Evolutionary conservation across 2,113 vertebrate species (phyloP).

Genomic region (Drymodes brunneopygia): DNA sequence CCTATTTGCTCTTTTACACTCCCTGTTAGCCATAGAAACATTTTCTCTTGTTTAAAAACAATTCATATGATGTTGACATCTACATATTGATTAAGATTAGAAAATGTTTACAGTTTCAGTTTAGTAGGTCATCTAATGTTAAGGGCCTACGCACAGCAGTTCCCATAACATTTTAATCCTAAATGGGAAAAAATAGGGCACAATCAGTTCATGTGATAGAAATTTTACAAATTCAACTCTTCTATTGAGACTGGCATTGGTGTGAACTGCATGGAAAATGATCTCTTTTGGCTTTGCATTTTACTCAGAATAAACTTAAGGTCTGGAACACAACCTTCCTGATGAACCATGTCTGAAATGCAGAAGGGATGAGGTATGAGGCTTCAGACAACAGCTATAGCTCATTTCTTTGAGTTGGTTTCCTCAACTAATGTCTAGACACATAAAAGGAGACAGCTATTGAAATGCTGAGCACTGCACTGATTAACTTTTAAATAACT

Average conservation of each 20-base stretch:
- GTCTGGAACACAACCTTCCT: neutral
- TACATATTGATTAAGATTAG: neutral
- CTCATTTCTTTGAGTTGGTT: conserved; percentile 26
- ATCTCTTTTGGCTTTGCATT: neutral
- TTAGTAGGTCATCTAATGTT: neutral
- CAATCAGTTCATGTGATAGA: neutral
- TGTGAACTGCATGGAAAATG: neutral
- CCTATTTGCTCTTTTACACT: neutral
- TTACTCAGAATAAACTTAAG: neutral
- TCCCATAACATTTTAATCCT: neutral
- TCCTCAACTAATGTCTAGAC: conserved; percentile 30
- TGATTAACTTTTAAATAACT: conserved; percentile 68
- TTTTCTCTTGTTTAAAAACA: neutral
- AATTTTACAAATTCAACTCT: neutral
- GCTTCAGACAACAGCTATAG: neutral
- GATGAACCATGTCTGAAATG: conserved; percentile 28
- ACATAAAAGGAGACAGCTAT: conserved; percentile 36
- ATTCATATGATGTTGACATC: neutral
- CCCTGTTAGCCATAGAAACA: neutral
- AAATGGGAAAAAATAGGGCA: neutral
- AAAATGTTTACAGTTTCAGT: neutral
- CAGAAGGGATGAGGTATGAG: neutral
- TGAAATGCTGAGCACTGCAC: conserved; percentile 55
- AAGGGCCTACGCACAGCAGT: neutral
- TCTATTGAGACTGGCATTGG: neutral